Base-by-base conservation (phyloP, 1,140 invertebrate genomes). In the Aphelinus certus region DNA sequence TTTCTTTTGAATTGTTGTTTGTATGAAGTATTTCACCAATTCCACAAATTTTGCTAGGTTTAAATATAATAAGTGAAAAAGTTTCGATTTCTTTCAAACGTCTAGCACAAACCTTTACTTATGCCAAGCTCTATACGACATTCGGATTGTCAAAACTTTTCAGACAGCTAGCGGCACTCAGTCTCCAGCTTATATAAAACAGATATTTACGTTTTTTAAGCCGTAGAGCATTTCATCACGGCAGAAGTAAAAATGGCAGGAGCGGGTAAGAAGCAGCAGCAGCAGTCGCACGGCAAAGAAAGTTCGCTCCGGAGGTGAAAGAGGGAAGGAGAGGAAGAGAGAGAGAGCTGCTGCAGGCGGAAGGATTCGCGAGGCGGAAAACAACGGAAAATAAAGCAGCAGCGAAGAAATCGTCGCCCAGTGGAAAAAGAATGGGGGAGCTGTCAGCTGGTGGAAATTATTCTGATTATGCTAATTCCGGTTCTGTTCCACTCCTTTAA, bases 391-490 rank as follows among this genome's bases (percentile, higher is more conserved):
- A 88, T 86, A 88, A 86, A 87, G 82, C 83, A 85, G 83, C 26
- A 26, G 26, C 82, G 82, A 82, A 83, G 86, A 84, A 87, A 69
- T 68, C 65, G 73, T 87, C 84, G 85, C 83, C 81, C 82, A 79
- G 47, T 46, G 85, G 85, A 85, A 87, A 88, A 87, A 88, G 84
- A 88, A 88, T 85, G 86, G 87, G 85, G 85, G 85, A 84, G 86
- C 86, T 88, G 87, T 88, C 87, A 88, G 86, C 87, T 89, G 87
- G 86, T 86, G 85, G 86, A 87, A 88, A 89, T 89, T 88, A 89
- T 89, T 89, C 87, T 88, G 87, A 89, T 89, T 89, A 88, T 89
- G 88, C 88, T 89, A 89, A 89, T 89, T 88, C 85, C 84, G 83
- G 85, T 86, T 88, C 86, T 88, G 86, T 88, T 88, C 86, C 86